Conservation (phyloP, 2,888 invertebrate species). For the Eretmocerus hayati region DNA sequence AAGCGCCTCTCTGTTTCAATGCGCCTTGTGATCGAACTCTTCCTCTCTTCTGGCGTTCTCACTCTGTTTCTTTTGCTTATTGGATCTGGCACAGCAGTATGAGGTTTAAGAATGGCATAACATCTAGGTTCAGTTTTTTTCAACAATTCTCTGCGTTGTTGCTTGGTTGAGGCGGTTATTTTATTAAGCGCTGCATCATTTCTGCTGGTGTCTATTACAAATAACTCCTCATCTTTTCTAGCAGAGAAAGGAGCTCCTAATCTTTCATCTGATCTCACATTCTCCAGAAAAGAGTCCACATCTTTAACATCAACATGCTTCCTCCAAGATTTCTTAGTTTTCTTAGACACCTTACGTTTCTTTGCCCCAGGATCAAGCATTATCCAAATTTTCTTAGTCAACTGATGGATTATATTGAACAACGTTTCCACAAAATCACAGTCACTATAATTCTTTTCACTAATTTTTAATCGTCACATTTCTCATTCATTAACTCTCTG, state of each 20-base stretch:
- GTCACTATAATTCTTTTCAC: no score
- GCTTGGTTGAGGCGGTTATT: constrained; percentile 45
- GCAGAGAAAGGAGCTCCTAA: constrained; percentile 55
- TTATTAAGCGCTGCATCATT: constrained; percentile 15
- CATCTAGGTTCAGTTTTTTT: constrained; percentile 59
- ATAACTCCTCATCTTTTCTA: constrained; percentile 66
- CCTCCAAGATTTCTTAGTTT: constrained; percentile 80
- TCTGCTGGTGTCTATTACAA: constrained; percentile 60
- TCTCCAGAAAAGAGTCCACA: constrained; percentile 81
- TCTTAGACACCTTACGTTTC: constrained; percentile 57
- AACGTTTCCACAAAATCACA: no score
- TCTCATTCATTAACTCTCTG: no score
- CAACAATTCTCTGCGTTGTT: constrained; percentile 45
- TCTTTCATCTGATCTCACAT: constrained; percentile 76
- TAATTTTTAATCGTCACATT: no score
- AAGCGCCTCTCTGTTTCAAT: constrained; percentile 39
- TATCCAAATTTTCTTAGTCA: no score
- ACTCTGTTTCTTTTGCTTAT: constrained; percentile 58
- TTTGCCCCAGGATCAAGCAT: constrained; percentile 26
- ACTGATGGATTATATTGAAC: no score
- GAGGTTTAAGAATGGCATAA: constrained; percentile 59
- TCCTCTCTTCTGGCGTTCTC: constrained; percentile 51
- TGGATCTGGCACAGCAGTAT: constrained; percentile 69
- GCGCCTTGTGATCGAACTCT: constrained; percentile 46
- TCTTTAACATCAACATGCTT: constrained; percentile 76